Conservation (phyloP, 2,113 vertebrate genomes). For the Lipophrys pholis region DNA sequence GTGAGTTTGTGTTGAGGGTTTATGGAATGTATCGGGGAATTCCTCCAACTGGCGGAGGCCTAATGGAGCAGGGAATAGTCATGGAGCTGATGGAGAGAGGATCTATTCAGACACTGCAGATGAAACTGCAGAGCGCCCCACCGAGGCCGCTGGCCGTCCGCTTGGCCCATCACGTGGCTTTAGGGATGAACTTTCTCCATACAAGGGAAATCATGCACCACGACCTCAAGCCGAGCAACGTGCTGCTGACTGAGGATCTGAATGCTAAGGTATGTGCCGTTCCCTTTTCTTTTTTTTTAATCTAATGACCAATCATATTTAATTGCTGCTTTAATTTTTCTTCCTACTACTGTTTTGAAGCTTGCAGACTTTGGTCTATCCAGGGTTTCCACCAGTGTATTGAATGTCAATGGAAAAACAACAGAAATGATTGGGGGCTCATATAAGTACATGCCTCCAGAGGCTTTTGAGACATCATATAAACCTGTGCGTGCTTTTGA, state of each 20-base stretch:
- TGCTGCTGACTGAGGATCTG: slow-evolving; percentile 72
- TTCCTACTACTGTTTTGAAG: slow-evolving; percentile 65
- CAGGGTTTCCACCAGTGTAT: slow-evolving; percentile 68
- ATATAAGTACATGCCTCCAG: slow-evolving; percentile 84
- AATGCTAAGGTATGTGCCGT: slow-evolving; percentile 69
- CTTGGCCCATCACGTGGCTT: slow-evolving; percentile 79
- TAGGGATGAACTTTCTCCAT: slow-evolving; percentile 88
- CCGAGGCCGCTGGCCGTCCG: slow-evolving; percentile 81
- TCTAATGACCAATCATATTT: neutral
- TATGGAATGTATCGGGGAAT: slow-evolving; percentile 56
- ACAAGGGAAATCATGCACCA: slow-evolving; percentile 62
- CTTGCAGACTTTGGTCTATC: slow-evolving; percentile 88
- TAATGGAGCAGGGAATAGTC: slow-evolving; percentile 74
- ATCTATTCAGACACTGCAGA: slow-evolving; percentile 79
- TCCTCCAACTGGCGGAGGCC: rapidly evolving
- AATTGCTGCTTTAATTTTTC: neutral
- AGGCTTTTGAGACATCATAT: slow-evolving; percentile 72
- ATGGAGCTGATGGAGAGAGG: slow-evolving; percentile 83
- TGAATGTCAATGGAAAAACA: neutral
- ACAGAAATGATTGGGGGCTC: slow-evolving; percentile 66
- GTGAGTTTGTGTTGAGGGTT: slow-evolving; percentile 65
- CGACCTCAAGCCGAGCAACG: slow-evolving; percentile 82
- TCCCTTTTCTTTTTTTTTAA: rapidly evolving
- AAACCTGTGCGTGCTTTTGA: slow-evolving; percentile 76
- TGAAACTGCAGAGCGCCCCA: slow-evolving; percentile 41